These are phyloP conservation scores for Acleris cristana DNA, from an alignment of 2,888 invertebrate species.

Conservation along the genomic window DNA sequence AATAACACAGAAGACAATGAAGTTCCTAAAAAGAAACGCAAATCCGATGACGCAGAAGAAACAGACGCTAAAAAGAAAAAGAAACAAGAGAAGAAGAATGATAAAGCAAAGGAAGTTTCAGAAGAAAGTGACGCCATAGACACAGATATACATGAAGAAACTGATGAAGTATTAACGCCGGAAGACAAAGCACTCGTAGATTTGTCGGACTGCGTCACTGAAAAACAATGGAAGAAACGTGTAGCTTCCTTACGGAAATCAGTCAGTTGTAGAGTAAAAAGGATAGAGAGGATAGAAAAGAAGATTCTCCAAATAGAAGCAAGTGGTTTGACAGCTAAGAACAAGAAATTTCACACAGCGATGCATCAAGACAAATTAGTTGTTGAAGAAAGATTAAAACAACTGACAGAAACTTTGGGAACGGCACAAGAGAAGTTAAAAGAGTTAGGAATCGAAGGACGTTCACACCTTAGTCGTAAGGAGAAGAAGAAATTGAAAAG, in stretches of 20 bases:
- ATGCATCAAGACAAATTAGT: conserved; percentile 66
- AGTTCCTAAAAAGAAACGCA: conserved; percentile 41
- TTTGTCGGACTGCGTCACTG: conserved; percentile 59
- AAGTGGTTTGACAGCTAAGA: conserved; percentile 58
- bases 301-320: conserved; percentile 67
- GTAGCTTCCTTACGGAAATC: conserved; percentile 57
- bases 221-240: conserved; percentile 61
- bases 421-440: conserved; percentile 55
- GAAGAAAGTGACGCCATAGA: conserved; percentile 72
- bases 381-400: conserved; percentile 55
- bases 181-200: conserved; percentile 64
- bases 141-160: conserved; percentile 63
- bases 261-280: conserved; percentile 54
- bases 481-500: conserved; percentile 37
- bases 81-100: conserved; percentile 40
- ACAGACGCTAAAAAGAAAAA: conserved; percentile 28
- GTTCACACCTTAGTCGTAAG: conserved; percentile 43
- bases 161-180: conserved; percentile 55
- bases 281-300: conserved; percentile 53
- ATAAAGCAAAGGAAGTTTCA: conserved; percentile 40
- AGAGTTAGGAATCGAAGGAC: conserved; percentile 46
- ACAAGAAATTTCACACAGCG: conserved; percentile 67
- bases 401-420: conserved; percentile 55
- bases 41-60: conserved; percentile 31
- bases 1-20: conserved; percentile 34